Evolutionary conservation across 1,140 invertebrate species (phyloP), one percentile per base, ranked within the genome.

Genomic region (Drosophila cardini): DNA sequence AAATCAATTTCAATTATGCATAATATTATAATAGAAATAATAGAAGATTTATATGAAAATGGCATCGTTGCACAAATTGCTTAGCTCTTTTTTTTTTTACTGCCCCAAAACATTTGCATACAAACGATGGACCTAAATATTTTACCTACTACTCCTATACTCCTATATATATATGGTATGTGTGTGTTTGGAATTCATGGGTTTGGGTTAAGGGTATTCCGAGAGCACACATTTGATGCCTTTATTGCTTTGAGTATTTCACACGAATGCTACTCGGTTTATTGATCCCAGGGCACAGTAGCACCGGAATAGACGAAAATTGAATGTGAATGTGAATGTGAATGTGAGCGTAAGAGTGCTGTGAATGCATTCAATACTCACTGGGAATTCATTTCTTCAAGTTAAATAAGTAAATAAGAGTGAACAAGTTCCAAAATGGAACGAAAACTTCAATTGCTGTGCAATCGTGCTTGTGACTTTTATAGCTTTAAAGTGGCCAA

Each of bases 1-100:
- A 73, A 73, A 69, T 69, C 56, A 69, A 69, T 73, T 61, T 69
- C 64, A 73, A 73, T 73, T 73, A 73, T 73, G 71, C 71, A 69
- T 58, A 63, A 57, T 56, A 45, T 13, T 15, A 56, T 56, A 56
- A 58, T 70, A 57, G 43, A 62, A 69, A 62, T 69, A 70, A 74
- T 63, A 63, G 67, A 63, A 36, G 30, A 63, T 71, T 63, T 71
- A 50, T 70, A 74, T 74, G 67, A 43, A 74, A 74, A 74, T 74
- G 57, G 32, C 32, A 8, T n/a, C 36, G 56, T 55, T 69, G 65
- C 57, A 69, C 71, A 74, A 74, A 74, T 74, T 74, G 71, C 64
- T 61, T 16, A 34, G 16, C 34, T 46, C 21, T 26, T 58, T 42
- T 40, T 15, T 42, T 36, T 32, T 21, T 65, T 52, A 32, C 26